These are phyloP conservation scores for Pherbina coryleti DNA, from an alignment of 2,888 invertebrate species.

Conservation along the genomic window DNA sequence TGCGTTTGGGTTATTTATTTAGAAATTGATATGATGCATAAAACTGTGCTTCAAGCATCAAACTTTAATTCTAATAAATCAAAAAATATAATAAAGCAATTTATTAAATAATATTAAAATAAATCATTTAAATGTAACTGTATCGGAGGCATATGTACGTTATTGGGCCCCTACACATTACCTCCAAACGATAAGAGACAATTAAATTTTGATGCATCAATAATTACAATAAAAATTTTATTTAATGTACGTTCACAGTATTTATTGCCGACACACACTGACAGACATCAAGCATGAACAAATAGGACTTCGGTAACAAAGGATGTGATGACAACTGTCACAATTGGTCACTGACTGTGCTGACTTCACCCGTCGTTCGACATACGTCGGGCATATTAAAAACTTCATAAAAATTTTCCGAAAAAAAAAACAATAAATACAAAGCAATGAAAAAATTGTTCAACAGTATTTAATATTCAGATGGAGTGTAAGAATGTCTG, in stretches of 20 bases:
- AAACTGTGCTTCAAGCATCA: too few species aligned
- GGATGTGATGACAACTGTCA: conserved; percentile 15
- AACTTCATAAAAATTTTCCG: conserved; percentile 28
- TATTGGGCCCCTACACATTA: too few species aligned
- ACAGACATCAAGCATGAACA: not conserved
- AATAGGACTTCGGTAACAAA: not conserved
- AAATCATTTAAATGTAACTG: too few species aligned
- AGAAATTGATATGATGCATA: too few species aligned
- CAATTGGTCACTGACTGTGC: conserved; percentile 12
- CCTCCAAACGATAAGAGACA: conserved; percentile 35
- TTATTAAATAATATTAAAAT: too few species aligned
- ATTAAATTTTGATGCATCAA: conserved; percentile 50
- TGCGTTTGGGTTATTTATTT: too few species aligned
- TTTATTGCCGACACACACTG: not conserved
- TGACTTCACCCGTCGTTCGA: not conserved
- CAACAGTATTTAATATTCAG: conserved; percentile 8
- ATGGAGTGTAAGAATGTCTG: conserved; percentile 13
- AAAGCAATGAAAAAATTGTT: not conserved
- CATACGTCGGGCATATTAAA: conserved; percentile 35
- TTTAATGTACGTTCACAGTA: conserved; percentile 11
- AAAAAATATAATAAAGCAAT: too few species aligned
- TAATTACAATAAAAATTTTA: conserved; percentile 37
- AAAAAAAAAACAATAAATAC: not conserved
- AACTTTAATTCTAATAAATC: too few species aligned
- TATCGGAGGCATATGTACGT: too few species aligned